These are phyloP conservation scores for Caenorhabditis sp. DNA, from an alignment of 2,888 invertebrate genomes.

Conservation along the genomic window DNA sequence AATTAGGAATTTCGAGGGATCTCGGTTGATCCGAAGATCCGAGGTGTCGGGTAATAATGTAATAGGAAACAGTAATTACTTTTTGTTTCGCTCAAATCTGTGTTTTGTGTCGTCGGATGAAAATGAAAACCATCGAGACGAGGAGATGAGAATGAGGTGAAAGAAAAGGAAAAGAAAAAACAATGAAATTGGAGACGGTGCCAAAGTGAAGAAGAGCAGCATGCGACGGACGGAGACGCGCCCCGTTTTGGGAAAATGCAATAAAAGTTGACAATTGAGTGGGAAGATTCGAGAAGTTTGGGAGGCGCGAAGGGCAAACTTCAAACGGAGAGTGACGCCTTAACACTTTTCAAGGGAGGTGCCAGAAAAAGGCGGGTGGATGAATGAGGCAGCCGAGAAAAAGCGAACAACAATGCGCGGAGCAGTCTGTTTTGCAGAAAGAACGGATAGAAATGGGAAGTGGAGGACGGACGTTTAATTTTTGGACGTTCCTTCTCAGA, in stretches of 20 bases:
- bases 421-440: background rate
- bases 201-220: conserved; percentile 1
- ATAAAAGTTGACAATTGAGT: conserved; percentile 11
- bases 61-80: background rate
- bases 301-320: background rate
- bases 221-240: background rate
- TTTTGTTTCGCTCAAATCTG: background rate
- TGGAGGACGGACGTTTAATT: background rate
- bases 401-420: background rate
- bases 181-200: conserved; percentile 28
- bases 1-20: no score
- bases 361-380: no score
- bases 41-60: no score
- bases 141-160: conserved; percentile 3
- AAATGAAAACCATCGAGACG: background rate
- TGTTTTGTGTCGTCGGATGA: background rate
- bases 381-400: background rate
- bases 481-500: background rate
- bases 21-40: no score
- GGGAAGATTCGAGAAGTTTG: background rate
- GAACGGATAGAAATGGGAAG: background rate
- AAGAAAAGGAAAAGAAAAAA: background rate
- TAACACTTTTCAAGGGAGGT: background rate
- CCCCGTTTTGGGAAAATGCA: background rate
- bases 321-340: background rate